Evolutionary conservation across 37 sponge, comb jelly and placozoan genomes (phyloP), one percentile per base, ranked within the genome.

Genomic region (Geodia barretti): DNA sequence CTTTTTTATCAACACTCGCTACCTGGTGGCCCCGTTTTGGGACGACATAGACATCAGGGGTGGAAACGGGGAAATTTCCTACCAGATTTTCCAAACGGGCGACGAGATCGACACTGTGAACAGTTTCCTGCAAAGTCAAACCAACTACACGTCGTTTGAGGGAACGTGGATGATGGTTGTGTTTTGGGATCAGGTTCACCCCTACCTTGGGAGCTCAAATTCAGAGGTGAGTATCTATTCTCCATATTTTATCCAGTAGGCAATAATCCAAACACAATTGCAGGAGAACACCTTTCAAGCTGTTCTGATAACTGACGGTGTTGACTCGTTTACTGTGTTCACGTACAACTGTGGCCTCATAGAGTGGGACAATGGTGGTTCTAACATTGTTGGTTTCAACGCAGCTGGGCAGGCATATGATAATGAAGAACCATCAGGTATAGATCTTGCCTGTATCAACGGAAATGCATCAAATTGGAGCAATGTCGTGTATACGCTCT

Each of bases 11-110:
- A 7, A 47, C 0, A 33, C 40, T 63, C 26, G 37, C 21, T 83
- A 73, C 54, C 23, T 74, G 30, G 67, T 89, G 62, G 90, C 90
- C 33, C 90, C 90, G 1, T 89, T 74, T 72, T 89, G 90, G 90
- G 73, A 74, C 7, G 90, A 89, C 61, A 63, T 79, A 0, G 87
- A 90, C 60, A 68, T 76, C 20, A 36, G 82, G 30, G 64, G 25
- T 4, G 70, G 3, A 31, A 47, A 7, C 14, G 91, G 91, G 0
- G 37, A 62, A 29, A 85, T 90, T 17, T 60, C 40, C 62, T 90
- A 90, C 63, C 38, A 85, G 72, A 70, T 80, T 5, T 64, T 75
- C 14, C 11, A 47, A 47, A 17, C 54, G 7, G 54, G 54, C 54
- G 7, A 47, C 14, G 7, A 47, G 11, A 17, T 47, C 11, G 14